Base-by-base conservation (phyloP, 2,113 vertebrate genomes). In the Paracanthobrama guichenoti region DNA sequence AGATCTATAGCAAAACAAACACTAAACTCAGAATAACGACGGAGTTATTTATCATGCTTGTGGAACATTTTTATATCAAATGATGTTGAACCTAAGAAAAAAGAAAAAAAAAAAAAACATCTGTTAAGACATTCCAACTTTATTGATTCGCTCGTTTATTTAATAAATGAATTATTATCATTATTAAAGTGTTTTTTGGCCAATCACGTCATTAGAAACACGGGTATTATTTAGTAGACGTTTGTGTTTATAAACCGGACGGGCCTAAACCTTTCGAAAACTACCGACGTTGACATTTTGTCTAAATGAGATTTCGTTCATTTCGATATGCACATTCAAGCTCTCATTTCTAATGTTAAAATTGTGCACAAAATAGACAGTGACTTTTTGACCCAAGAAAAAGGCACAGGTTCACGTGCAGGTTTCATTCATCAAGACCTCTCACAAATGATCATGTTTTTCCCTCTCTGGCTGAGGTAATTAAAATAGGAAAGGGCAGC, bases 401-500 rank as follows among this genome's bases (percentile, higher is more conserved):
- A 39, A 46, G 46, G 73, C 46, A 10, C 39, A 26, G 57, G 57
- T 44, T 64, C 74, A 79, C 57, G 6, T 48, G 53, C 80, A 82
- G 16, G 53, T 60, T 81, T 88, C 50, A 62, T 74, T 86, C 82
- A 82, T 79, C 48, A 11, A 4, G 26, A 53, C 18, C 75, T 83
- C 79, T 78, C 72, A 55, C 53, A 64, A 83, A 81, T 81, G 2
- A 83, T 72, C 57, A 73, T 6, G 82, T 82, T 80, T 87, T 85
- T 39, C 66, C 60, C 57, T 77, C 22, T 71, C 71, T 16, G 53
- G 59, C 28, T 69, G 28, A 55, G 72, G 71, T 55, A 55, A 88
- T 79, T 86, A 79, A 87, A 86, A 83, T 16, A 82, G 46, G 59
- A 81, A 80, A 79, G 55, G 64, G 44, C 64, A 80, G 67, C 84